A percentile compares a stretch with the other conserved stretches of the same genome.
phyloP scores from a whole-genome alignment of 2,888 invertebrate species.

The Noctua fimbriata region DNA sequence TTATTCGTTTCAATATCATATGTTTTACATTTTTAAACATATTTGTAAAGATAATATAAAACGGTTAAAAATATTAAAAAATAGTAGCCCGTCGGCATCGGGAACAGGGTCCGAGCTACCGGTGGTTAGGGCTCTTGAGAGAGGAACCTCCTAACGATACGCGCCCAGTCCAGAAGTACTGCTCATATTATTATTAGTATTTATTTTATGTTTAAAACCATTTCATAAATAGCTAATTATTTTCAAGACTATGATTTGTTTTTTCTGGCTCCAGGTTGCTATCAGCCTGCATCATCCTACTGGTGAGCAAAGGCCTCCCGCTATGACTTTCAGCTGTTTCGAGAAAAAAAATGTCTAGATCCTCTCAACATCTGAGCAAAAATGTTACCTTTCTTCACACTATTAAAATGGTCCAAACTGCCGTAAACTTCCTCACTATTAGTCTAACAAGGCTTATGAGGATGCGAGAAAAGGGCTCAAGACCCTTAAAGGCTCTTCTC shows the following conservation, averaged over 20 bases:
- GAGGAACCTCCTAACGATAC: too few relatives aligned
- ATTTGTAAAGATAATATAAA: too few relatives aligned
- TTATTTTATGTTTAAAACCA: background rate
- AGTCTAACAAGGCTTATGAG: conserved; percentile 35
- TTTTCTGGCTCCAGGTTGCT: background rate
- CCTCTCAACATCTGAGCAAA: background rate
- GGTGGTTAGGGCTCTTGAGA: too few relatives aligned
- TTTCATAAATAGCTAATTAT: background rate
- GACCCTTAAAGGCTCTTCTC: conserved; percentile 24
- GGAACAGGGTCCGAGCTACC: too few relatives aligned
- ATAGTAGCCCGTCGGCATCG: too few relatives aligned
- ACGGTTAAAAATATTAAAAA: too few relatives aligned
- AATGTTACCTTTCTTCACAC: conserved; percentile 3
- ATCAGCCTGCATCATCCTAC: background rate
- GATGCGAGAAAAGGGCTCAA: conserved; percentile 32
- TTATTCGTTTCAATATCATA: too few relatives aligned
- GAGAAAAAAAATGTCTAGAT: background rate
- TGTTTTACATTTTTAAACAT: too few relatives aligned
- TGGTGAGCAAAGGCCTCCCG: background rate
- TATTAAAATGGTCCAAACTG: conserved; percentile 18
- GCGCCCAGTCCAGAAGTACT: too few relatives aligned
- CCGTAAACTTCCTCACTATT: conserved; percentile 29
- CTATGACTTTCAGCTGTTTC: background rate
- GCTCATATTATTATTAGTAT: too few relatives aligned
- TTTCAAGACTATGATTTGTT: too few relatives aligned